phyloP scores from a whole-genome alignment of 2,113 vertebrate genomes.

The Chauna torquata region DNA sequence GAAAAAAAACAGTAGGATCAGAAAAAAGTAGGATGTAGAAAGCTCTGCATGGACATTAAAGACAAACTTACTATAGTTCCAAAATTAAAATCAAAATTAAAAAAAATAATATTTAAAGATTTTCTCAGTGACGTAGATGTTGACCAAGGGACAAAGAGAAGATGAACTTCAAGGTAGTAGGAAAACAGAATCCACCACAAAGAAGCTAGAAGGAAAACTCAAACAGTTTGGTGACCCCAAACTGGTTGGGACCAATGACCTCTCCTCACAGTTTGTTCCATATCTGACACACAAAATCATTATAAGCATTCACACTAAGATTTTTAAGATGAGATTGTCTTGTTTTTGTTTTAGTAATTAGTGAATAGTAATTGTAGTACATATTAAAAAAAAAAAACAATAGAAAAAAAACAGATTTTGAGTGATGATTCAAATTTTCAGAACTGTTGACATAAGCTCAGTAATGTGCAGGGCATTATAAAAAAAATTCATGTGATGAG shows the following conservation, averaged over 20 bases:
- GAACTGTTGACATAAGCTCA: background rate
- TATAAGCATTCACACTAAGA: background rate
- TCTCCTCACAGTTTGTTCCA: background rate
- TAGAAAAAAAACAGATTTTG: accelerated
- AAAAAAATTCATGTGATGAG: background rate
- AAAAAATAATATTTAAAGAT: background rate
- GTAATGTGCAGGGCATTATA: background rate
- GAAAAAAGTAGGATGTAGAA: background rate
- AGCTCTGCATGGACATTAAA: background rate
- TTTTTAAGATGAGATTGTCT: background rate
- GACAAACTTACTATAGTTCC: background rate
- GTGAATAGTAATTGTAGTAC: background rate
- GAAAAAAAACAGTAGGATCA: background rate
- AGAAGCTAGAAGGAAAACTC: background rate
- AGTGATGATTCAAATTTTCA: background rate
- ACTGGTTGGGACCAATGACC: background rate
- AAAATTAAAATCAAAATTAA: too few relatives aligned
- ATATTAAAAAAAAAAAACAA: background rate
- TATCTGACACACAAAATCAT: background rate
- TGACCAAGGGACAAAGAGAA: background rate
- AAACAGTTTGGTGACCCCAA: background rate
- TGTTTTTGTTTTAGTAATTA: background rate
- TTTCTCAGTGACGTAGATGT: background rate
- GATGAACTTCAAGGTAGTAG: background rate
- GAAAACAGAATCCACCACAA: background rate